phyloP scores from a whole-genome alignment of 2,113 vertebrate species.

The Petroica traversi region DNA sequence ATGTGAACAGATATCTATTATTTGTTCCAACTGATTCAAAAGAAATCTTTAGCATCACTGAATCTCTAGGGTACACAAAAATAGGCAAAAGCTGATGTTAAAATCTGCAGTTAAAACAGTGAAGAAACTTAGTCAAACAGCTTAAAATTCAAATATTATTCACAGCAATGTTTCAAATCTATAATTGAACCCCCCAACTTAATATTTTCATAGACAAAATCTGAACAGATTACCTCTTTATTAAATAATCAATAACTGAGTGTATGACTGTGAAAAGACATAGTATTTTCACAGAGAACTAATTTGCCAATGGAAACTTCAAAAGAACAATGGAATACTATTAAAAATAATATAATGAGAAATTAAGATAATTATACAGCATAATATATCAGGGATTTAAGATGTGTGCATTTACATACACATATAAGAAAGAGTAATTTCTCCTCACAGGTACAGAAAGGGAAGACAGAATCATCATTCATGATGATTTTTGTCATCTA shows the following conservation, averaged over 20 bases:
- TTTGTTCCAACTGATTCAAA: background rate
- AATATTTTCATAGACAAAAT: background rate
- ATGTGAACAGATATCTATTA: background rate
- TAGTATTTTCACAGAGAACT: background rate
- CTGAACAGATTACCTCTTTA: background rate
- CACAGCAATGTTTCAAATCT: background rate
- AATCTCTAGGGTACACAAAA: background rate
- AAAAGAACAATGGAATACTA: background rate
- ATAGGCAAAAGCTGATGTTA: background rate
- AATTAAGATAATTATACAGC: background rate
- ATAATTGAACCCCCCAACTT: rapidly evolving
- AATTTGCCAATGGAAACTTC: background rate
- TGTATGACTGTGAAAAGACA: background rate
- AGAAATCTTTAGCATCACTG: background rate
- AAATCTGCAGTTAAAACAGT: background rate
- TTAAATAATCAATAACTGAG: background rate
- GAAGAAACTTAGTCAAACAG: background rate
- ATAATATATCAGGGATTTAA: background rate
- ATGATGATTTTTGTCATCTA: background rate
- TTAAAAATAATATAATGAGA: background rate
- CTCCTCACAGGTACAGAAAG: background rate
- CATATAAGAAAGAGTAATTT: background rate
- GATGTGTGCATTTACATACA: background rate
- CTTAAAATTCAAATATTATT: background rate
- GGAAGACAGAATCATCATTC: background rate